Percentiles rank a stretch among this genome's conserved stretches.
These are phyloP conservation scores for Oncopodura yosiiana DNA, from an alignment of 1,140 invertebrate species.

Conservation along the genomic window DNA sequence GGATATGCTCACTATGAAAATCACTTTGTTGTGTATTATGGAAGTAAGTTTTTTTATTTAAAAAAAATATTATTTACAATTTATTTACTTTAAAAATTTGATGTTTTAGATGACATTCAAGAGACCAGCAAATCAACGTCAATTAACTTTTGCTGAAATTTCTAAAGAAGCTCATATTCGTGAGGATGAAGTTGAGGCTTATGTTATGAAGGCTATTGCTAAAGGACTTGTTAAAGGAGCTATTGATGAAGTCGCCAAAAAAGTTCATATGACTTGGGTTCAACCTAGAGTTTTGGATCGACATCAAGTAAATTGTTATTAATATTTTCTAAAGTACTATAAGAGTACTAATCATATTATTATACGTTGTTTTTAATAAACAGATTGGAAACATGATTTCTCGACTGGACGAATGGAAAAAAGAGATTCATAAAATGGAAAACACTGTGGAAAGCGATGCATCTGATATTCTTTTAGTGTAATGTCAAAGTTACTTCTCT, in stretches of 20 bases:
- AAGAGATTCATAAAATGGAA: conserved; percentile 72
- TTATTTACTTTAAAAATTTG: neutral
- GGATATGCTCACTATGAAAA: conserved; percentile 76
- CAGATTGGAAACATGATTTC: conserved; percentile 70
- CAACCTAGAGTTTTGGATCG: conserved; percentile 80
- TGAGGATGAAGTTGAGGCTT: conserved; percentile 76
- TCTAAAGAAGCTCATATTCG: conserved; percentile 71
- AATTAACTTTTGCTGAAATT: conserved; percentile 85
- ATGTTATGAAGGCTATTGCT: conserved; percentile 97
- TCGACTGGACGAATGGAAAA: conserved; percentile 67
- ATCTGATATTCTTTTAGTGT: conserved; percentile 69
- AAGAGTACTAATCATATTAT: neutral
- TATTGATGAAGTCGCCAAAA: conserved; percentile 84
- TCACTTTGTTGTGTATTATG: conserved; percentile 91
- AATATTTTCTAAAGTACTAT: neutral
- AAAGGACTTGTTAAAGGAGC: conserved; percentile 84
- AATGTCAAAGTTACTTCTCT: too few relatives aligned
- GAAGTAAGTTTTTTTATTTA: conserved; percentile 52
- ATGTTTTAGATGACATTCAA: conserved; percentile 55
- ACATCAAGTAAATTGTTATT: conserved; percentile 46
- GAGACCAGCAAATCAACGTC: conserved; percentile 54
- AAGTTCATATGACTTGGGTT: conserved; percentile 78
- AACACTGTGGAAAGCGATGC: conserved; percentile 67
- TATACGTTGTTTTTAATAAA: conserved; percentile 21
- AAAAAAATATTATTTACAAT: conserved; percentile 17